Evolutionary conservation across 2,888 invertebrate species (phyloP), one percentile per base, ranked within the genome.

Genomic region (Drosophila ezoana): DNA sequence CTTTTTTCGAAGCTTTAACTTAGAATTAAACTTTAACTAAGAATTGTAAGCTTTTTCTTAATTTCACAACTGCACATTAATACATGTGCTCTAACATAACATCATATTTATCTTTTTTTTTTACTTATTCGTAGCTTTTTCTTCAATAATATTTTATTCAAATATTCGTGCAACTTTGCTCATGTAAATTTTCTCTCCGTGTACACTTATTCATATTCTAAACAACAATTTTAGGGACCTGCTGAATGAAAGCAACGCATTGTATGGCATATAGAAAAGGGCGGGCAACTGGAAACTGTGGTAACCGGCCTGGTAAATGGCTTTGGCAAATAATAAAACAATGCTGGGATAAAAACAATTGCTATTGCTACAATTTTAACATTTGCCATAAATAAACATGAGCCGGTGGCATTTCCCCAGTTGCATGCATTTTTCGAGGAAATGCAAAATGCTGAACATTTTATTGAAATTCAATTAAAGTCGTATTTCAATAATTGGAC

Each of bases 401-500:
- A 88, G 72, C 67, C 76, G 82, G 87, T 79, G 63, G 65, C 68
- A 63, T 45, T 58, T 51, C 33, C 33, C 35, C 63, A 47, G 48
- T 60, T 59, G 64, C 43, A 14, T 35, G 56, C 23, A 41, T 60
- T 40, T 49, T 43, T 43, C n/a, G 58, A 52, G 81, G 68, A 81
- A 76, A 78, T 80, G 73, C 74, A 76, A 80, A 85, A 73, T 73
- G 68, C 68, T 76, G 68, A 71, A 84, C 81, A 89, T 89, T 89
- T 89, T 89, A 90, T 90, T 90, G 89, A 88, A 90, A 89, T 89
- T 90, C 90, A 89, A 90, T 89, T 89, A 89, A 90, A 89, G 84
- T 90, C 89, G 91, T 91, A 91, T 91, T 90, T 91, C 91, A 90
- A 91, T 91, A 91, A 90, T 90, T 90, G 90, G 90, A 80, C 87